Percentiles rank a stretch among this genome's conserved stretches.
Evolutionary conservation across 2,113 vertebrate genomes (phyloP).

Genomic region (Shinisaurus crocodilurus): DNA sequence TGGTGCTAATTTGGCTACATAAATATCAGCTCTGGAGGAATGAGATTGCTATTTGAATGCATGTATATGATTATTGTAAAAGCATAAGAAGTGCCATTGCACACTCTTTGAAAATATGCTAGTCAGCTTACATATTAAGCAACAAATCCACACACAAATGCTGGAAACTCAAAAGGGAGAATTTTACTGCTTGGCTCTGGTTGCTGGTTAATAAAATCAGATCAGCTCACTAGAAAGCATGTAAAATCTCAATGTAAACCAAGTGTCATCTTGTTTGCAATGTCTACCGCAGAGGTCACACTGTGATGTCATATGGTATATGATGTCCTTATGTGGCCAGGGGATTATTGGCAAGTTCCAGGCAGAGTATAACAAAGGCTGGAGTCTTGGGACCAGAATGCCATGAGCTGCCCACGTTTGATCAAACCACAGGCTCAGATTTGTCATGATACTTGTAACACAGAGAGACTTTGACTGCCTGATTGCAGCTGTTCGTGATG

Average conservation of each 20-base stretch:
- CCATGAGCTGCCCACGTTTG: neutral
- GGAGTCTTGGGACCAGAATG: neutral
- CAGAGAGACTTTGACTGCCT: accelerated
- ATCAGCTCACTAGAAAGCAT: accelerated
- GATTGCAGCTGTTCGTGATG: neutral
- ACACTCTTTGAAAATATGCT: accelerated
- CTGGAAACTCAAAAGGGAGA: neutral
- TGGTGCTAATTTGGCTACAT: too few species aligned
- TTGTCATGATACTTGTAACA: accelerated
- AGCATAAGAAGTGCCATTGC: accelerated
- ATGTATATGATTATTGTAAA: too few species aligned
- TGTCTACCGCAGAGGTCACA: neutral
- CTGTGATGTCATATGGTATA: neutral
- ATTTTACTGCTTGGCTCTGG: accelerated
- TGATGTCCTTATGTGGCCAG: neutral
- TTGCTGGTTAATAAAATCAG: accelerated
- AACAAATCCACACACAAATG: accelerated
- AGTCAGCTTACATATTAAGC: accelerated
- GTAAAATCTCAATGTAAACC: neutral
- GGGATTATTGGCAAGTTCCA: neutral
- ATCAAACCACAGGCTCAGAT: neutral
- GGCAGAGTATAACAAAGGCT: neutral
- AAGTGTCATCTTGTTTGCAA: accelerated
- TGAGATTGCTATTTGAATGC: too few species aligned
- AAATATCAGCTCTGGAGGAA: too few species aligned